Base-by-base conservation (phyloP, 2,113 vertebrate species). In the Lathamus discolor region DNA sequence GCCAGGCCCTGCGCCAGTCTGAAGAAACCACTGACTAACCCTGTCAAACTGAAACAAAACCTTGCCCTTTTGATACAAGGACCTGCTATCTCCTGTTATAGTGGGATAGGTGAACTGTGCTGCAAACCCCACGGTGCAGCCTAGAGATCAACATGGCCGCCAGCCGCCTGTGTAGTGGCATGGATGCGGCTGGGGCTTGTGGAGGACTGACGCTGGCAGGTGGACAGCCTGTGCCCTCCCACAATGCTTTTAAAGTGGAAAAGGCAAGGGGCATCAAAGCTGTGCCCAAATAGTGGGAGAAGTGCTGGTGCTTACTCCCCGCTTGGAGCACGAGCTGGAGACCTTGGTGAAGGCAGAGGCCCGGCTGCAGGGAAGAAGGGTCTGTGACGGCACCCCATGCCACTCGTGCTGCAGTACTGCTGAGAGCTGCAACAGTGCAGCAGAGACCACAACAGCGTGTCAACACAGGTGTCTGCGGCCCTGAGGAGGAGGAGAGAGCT, bases 81-180 rank as follows among this genome's bases (percentile, higher is more conserved):
- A 28, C 29, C 18, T 15, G 37, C 37, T 18, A 16, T 51, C 70
- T 70, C 63, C 17, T 7, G 2, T 43, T 51, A 20, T 9, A 18
- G 57, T 27, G 19, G 28, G 25, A 46, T 4, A 49, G 15, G 23
- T n/a, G 39, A 61, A 29, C 39, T 0, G 1, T 14, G 28, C 37
- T 35, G 37, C 3, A 1, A 66, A 35, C 52, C 11, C 27, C 24
- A 13, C 0, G 1, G 57, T 1, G 1, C 1, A 0, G 51, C 44
- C 28, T 27, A 17, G 64, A 61, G 64, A 29, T 17, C 64, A 37
- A 48, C n/a, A 9, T 6, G n/a, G 51, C 12, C 0, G 0, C 22
- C 59, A 79, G 66, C n/a, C 44, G 70, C 39, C 31, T 15, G 41
- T 2, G 3, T n/a, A 25, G 57, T 4, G 1, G 51, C 17, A 6